Evolutionary conservation across 2,888 invertebrate species (phyloP).

Genomic region (Pelosia muscerda): DNA sequence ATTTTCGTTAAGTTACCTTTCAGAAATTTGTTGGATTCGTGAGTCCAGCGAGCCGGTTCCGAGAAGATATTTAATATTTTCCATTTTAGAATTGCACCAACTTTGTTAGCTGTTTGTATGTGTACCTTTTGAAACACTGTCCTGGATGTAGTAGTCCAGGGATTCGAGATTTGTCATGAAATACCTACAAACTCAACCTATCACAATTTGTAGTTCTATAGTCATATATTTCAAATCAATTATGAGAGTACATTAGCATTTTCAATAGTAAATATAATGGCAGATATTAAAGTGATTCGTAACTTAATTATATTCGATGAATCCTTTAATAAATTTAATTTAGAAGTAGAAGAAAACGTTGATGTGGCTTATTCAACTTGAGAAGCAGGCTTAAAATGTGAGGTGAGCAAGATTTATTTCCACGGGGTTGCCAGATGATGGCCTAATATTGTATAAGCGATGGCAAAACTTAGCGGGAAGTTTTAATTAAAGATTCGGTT

Average conservation of each 20-base stretch:
- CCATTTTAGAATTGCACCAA: background rate
- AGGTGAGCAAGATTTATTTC: constrained; percentile 17
- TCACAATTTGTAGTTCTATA: too few species aligned
- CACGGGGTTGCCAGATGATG: constrained; percentile 19
- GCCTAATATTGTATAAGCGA: constrained; percentile 18
- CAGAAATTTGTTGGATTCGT: background rate
- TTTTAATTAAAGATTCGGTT: constrained; percentile 19
- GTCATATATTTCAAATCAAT: too few species aligned
- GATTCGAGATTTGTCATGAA: too few species aligned
- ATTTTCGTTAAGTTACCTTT: constrained; percentile 4
- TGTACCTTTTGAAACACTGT: background rate
- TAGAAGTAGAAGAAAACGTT: background rate
- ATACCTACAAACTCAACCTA: too few species aligned
- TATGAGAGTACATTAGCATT: too few species aligned
- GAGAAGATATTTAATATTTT: constrained; percentile 1
- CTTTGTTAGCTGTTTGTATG: background rate
- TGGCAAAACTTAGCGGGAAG: constrained; percentile 16
- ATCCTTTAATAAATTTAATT: background rate
- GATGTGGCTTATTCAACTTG: constrained; percentile 7
- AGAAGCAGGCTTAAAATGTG: constrained; percentile 7
- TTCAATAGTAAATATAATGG: background rate
- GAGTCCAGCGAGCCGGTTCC: background rate
- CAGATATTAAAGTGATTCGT: background rate
- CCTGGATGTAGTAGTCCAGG: too few species aligned
- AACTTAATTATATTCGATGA: background rate